Percentiles rank a stretch among this genome's conserved stretches.
Conservation (phyloP, 1,140 invertebrate species). For the Drosophila sproati region DNA sequence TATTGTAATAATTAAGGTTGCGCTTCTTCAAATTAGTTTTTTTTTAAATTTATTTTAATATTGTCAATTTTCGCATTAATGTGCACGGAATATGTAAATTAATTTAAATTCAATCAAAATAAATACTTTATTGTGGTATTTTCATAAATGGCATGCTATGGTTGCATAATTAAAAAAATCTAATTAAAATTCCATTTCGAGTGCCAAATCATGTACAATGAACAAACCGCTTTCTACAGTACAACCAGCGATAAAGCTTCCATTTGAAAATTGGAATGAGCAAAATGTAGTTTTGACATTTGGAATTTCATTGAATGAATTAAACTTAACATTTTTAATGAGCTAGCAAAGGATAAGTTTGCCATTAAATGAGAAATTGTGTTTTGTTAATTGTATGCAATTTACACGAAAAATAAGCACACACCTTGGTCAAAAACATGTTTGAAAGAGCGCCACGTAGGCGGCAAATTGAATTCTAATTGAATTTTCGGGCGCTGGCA, state of each 20-base stretch:
- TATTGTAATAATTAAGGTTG: background rate
- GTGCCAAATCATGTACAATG: background rate
- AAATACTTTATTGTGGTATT: slow-evolving; percentile 62
- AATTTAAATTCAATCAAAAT: slow-evolving; percentile 72
- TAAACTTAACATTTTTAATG: background rate
- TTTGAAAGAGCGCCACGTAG: background rate
- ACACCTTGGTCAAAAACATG: background rate
- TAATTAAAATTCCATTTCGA: slow-evolving; percentile 69
- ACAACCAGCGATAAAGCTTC: background rate
- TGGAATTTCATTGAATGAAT: too few relatives aligned
- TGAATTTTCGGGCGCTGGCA: slow-evolving; percentile 53
- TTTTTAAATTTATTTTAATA: slow-evolving; percentile 24
- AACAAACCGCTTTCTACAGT: background rate
- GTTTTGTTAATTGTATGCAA: background rate
- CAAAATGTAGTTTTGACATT: too few relatives aligned
- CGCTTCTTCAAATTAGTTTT: background rate
- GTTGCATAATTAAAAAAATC: slow-evolving; percentile 25
- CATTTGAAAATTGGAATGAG: too few relatives aligned
- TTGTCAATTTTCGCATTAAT: slow-evolving; percentile 11
- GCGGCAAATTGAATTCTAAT: slow-evolving; percentile 54
- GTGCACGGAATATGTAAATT: slow-evolving; percentile 19
- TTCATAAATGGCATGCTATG: background rate
- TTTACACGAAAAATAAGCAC: background rate
- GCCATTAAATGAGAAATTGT: background rate
- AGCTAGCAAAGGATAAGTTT: background rate